A percentile compares a stretch with the other conserved stretches of the same genome.
phyloP scores from a whole-genome alignment of 2,888 invertebrate genomes.

The Incurvaria masculella region DNA sequence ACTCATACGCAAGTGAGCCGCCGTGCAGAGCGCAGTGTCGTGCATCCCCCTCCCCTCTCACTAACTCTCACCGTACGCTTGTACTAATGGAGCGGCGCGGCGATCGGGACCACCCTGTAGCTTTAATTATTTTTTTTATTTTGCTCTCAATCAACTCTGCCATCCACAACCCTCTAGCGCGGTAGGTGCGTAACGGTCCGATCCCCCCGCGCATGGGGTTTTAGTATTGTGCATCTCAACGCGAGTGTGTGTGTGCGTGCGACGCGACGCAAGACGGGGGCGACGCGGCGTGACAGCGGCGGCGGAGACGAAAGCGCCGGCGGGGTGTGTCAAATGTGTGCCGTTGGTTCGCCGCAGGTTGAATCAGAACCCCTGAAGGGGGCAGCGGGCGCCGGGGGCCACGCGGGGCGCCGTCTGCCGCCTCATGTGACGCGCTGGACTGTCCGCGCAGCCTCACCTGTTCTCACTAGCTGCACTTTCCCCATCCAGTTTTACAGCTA shows the following conservation, averaged over 20 bases:
- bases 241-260: slow-evolving; percentile 34
- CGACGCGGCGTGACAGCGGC: slow-evolving; percentile 29
- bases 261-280: slow-evolving; percentile 36
- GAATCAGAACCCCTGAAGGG: slow-evolving; percentile 47
- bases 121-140: slow-evolving; percentile 24
- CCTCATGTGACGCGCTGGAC: not conserved
- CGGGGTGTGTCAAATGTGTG: not conserved
- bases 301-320: slow-evolving; percentile 1
- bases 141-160: slow-evolving; percentile 31
- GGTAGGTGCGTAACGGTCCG: slow-evolving; percentile 43
- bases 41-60: slow-evolving; percentile 48
- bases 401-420: not conserved
- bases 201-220: slow-evolving; percentile 27
- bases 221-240: slow-evolving; percentile 54
- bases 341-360: slow-evolving; percentile 35
- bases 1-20: too few relatives aligned
- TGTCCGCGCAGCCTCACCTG: too few relatives aligned
- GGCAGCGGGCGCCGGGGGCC: not conserved
- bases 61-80: slow-evolving; percentile 44
- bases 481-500: too few relatives aligned
- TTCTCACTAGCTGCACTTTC: too few relatives aligned
- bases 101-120: slow-evolving; percentile 25
- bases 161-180: slow-evolving; percentile 50
- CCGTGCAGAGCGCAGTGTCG: too few relatives aligned
- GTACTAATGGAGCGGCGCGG: slow-evolving; percentile 40